Evolutionary conservation across 2,113 vertebrate species (phyloP), one percentile per base, ranked within the genome.

Genomic region (Lophotis ruficrista): DNA sequence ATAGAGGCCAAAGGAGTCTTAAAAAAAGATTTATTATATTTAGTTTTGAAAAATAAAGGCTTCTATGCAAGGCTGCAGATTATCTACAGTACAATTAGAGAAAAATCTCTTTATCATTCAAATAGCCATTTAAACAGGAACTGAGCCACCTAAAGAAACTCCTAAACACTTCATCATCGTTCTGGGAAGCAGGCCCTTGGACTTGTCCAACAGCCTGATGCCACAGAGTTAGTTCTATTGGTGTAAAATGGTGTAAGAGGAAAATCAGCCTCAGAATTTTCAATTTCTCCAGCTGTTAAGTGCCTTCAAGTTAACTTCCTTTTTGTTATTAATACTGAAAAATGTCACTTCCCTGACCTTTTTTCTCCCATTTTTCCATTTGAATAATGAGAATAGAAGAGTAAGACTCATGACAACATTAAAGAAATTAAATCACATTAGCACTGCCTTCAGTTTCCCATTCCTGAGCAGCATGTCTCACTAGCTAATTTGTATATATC

Each of bases 231-330:
- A 54, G 28, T 69, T 88, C 14, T 80, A 66, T 41, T 58, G 54
- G 58, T 85, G 6, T 81, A 71, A 90, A 65, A 86, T 70, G 50
- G 62, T 58, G 19, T 38, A 83, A 84, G 56, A 86, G 85, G 58
- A 95, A 91, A 95, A 93, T 86, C 41, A 38, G 66, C 70, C 28
- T 61, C 62, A 94, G 50, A 93, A 92, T 87, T 96, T 95, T 91
- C 75, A 83, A 1, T 80, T 92, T 92, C 93, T 86, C 68, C 79
- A 93, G 35, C 50, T 54, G 53, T 84, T 89, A 89, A 41, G 14
- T 60, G 50, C 27, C 33, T 82, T 85, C 9, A 11, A 45, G 47
- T 65, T 92, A 47, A 83, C 90, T 84, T 86, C 62, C 27, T 77
- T 64, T 71, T 87, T 91, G 18, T 22, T 82, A 33, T 79, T 91